Evolutionary conservation across 2,113 vertebrate genomes (phyloP).

Genomic region (Podilymbus podiceps): DNA sequence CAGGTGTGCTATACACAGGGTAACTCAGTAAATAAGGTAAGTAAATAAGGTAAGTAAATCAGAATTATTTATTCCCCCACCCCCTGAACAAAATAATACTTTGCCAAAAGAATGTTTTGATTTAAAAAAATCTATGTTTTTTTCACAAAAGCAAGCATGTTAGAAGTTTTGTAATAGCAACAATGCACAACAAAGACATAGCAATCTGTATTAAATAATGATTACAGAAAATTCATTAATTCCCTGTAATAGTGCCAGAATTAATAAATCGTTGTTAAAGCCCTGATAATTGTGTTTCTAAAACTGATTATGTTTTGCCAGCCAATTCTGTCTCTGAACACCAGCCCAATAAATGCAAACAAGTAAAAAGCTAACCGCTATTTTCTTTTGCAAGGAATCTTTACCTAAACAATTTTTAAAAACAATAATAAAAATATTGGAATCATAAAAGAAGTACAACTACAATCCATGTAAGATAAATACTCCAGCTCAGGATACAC

Average conservation of each 20-base stretch:
- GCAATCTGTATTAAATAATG: not conserved
- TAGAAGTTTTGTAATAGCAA: not conserved
- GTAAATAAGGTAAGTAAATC: not conserved
- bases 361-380: not conserved
- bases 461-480: not conserved
- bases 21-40: not conserved
- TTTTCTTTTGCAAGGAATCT: not conserved
- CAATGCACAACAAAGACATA: not conserved
- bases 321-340: not conserved
- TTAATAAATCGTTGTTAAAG: conserved; percentile 16
- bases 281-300: not conserved
- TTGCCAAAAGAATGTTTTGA: not conserved
- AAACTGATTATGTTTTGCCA: not conserved
- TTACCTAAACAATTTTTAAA: not conserved
- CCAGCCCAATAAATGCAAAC: not conserved
- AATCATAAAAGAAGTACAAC: not conserved
- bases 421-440: not conserved
- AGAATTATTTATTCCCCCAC: not conserved
- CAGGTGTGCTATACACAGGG: not conserved
- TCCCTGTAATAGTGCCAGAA: not conserved
- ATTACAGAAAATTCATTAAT: conserved; percentile 13
- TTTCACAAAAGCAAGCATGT: not conserved
- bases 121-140: not conserved
- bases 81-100: not conserved
- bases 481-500: not conserved